A percentile compares a stretch with the other conserved stretches of the same genome.
phyloP scores from a whole-genome alignment of 2,888 invertebrate genomes.

The Euclidia mi region DNA sequence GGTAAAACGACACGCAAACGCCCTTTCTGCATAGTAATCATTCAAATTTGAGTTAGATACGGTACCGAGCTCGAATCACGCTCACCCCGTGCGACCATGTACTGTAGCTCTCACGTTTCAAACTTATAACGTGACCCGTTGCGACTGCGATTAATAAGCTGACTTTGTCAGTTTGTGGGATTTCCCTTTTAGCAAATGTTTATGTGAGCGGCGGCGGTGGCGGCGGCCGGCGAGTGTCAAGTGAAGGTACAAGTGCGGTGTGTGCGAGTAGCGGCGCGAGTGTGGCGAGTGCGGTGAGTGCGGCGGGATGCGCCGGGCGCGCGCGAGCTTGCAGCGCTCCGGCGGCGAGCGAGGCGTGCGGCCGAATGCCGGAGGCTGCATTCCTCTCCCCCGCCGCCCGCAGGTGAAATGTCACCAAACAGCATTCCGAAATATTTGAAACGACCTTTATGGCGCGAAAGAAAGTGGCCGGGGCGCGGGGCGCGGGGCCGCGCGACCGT shows the following conservation, averaged over 20 bases:
- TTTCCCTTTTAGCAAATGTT: neutral
- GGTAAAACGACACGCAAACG: conserved; percentile 43
- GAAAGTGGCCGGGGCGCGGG: conserved; percentile 83
- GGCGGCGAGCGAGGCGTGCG: conserved; percentile 64
- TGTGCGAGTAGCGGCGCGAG: neutral
- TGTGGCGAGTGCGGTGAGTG: conserved; percentile 15
- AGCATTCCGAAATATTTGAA: conserved; percentile 90
- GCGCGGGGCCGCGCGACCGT: conserved; percentile 91
- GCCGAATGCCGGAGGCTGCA: conserved; percentile 79
- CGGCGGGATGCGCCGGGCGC: conserved; percentile 49
- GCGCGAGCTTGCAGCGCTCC: conserved; percentile 43
- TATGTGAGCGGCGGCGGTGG: neutral
- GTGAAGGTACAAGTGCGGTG: neutral
- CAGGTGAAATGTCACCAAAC: conserved; percentile 89
- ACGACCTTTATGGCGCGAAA: conserved; percentile 90
- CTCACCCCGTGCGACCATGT: neutral
- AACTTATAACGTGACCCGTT: neutral
- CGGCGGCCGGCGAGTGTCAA: neutral
- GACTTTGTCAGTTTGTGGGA: conserved; percentile 1
- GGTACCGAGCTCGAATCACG: conserved; percentile 14
- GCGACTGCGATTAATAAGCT: neutral
- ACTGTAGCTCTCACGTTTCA: conserved; percentile 8
- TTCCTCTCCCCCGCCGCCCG: conserved; percentile 77
- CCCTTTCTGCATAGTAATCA: conserved; percentile 45
- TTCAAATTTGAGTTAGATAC: conserved; percentile 29